Conservation (phyloP, 2,797 vertebrate genomes). For the Pangasius macronema region DNA sequence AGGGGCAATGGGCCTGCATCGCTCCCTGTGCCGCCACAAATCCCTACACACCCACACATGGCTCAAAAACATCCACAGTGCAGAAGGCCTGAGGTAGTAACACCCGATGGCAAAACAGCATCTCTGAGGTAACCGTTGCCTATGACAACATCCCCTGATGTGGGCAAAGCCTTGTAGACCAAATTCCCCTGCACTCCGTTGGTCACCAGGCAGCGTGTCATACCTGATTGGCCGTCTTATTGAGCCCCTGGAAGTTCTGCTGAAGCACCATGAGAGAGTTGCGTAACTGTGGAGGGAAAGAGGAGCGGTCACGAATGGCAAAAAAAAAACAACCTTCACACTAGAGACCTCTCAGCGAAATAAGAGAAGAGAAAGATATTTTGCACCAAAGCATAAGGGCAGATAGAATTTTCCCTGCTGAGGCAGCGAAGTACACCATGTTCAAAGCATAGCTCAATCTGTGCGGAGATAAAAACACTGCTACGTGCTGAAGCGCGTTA, state of each 20-base stretch:
- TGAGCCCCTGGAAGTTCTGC: slow-evolving; percentile 86
- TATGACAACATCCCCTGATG: slow-evolving; percentile 52
- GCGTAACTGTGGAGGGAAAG: slow-evolving; percentile 81
- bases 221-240: slow-evolving; percentile 70
- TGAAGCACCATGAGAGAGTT: slow-evolving; percentile 88
- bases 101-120: slow-evolving; percentile 51
- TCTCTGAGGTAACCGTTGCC: slow-evolving; percentile 46
- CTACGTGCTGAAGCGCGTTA: not conserved
- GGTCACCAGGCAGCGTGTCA: slow-evolving; percentile 58
- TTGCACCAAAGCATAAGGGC: not conserved
- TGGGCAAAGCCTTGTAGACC: slow-evolving; percentile 51
- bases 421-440: not conserved
- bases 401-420: not conserved
- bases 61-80: slow-evolving; percentile 51
- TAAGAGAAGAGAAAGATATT: not conserved
- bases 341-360: not conserved
- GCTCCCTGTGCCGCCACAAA: slow-evolving; percentile 20
- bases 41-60: slow-evolving; percentile 37
- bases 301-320: not conserved
- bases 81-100: slow-evolving; percentile 48
- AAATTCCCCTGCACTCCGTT: slow-evolving; percentile 28
- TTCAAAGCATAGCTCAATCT: not conserved
- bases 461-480: not conserved
- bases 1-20: slow-evolving; percentile 32
- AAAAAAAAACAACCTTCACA: slow-evolving; percentile 8